Evolutionary conservation across 2,888 invertebrate species (phyloP).

Genomic region (Aspidiotus rigidus): DNA sequence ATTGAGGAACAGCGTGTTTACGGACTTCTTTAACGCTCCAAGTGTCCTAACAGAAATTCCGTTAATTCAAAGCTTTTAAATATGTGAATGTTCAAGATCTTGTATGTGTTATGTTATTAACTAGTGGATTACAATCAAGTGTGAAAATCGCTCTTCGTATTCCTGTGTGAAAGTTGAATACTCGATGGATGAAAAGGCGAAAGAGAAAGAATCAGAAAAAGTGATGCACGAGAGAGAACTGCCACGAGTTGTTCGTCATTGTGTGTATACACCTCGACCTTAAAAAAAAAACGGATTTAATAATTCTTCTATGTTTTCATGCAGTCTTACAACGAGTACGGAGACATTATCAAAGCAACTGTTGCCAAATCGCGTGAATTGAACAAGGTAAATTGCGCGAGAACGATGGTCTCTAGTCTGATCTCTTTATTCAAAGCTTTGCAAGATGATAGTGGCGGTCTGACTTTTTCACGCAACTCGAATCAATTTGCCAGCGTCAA

Average conservation of each 20-base stretch:
- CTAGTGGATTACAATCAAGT: too few species aligned
- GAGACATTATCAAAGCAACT: conserved; percentile 95
- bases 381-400: conserved; percentile 90
- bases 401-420: conserved; percentile 86
- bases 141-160: too few species aligned
- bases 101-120: too few species aligned
- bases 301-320: background rate
- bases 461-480: conserved; percentile 54
- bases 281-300: background rate
- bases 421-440: conserved; percentile 77
- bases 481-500: conserved; percentile 85
- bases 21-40: too few species aligned
- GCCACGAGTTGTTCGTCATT: background rate
- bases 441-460: conserved; percentile 45
- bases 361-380: conserved; percentile 94
- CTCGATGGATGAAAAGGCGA: too few species aligned
- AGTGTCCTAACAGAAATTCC: too few species aligned
- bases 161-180: too few species aligned
- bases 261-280: background rate
- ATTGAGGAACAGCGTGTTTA: too few species aligned
- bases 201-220: too few species aligned
- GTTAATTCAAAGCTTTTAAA: too few species aligned
- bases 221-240: too few species aligned
- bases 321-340: conserved; percentile 93
- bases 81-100: too few species aligned